Evolutionary conservation across 2,888 invertebrate species (phyloP).

Genomic region (Callinectes sapidus): DNA sequence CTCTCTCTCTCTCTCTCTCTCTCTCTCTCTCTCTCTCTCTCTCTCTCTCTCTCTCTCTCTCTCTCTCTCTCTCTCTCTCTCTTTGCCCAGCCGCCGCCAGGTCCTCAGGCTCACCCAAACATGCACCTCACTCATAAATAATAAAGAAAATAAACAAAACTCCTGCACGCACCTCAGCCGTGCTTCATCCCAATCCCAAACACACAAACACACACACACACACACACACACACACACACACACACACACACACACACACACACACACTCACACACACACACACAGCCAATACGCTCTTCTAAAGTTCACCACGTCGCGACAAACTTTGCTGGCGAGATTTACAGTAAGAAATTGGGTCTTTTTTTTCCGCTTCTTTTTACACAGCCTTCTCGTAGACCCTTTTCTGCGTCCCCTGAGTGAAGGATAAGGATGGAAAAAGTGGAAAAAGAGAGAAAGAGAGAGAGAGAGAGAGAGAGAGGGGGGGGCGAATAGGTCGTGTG

Average conservation of each 20-base stretch:
- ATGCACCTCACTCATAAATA: conserved; percentile 34
- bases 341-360: background rate
- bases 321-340: background rate
- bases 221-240: conserved; percentile 33
- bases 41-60: conserved; percentile 37
- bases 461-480: background rate
- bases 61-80: conserved; percentile 37
- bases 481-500: no score
- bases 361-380: background rate
- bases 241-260: conserved; percentile 24
- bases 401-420: background rate
- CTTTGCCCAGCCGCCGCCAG: background rate
- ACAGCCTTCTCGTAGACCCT: background rate
- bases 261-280: conserved; percentile 34
- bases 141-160: conserved; percentile 27
- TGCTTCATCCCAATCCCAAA: background rate
- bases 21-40: conserved; percentile 37
- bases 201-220: conserved; percentile 24
- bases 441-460: background rate
- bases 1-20: conserved; percentile 37
- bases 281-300: conserved; percentile 13
- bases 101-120: background rate
- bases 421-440: background rate
- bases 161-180: conserved; percentile 19
- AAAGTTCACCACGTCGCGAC: background rate